phyloP scores from a whole-genome alignment of 2,888 invertebrate genomes.

The Serripes groenlandicus region DNA sequence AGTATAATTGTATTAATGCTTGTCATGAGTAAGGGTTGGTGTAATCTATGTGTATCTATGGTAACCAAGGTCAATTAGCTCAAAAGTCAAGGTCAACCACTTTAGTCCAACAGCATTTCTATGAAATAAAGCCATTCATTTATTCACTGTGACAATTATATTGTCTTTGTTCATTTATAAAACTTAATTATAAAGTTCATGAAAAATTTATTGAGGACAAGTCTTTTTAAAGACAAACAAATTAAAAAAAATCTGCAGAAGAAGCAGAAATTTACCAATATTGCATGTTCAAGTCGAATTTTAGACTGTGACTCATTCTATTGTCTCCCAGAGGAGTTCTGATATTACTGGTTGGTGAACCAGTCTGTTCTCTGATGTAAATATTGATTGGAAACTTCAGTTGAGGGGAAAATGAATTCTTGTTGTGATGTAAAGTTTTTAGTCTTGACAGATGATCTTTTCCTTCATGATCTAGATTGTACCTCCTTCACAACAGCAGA shows the following conservation, averaged over 20 bases:
- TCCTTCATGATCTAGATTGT: background rate
- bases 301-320: conserved; percentile 59
- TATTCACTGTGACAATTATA: too few relatives aligned
- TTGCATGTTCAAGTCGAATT: conserved; percentile 30
- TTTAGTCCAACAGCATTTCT: too few relatives aligned
- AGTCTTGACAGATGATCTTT: background rate
- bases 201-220: background rate
- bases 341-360: conserved; percentile 9
- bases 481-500: too few relatives aligned
- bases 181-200: too few relatives aligned
- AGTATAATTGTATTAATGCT: too few relatives aligned
- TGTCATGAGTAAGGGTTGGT: too few relatives aligned
- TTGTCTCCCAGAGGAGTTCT: conserved; percentile 31
- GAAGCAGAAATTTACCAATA: conserved; percentile 42
- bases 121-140: too few relatives aligned
- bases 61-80: too few relatives aligned
- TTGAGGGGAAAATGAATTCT: background rate
- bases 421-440: background rate
- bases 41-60: too few relatives aligned
- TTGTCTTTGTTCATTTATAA: too few relatives aligned
- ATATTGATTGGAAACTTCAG: conserved; percentile 21
- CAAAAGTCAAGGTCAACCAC: too few relatives aligned
- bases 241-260: conserved; percentile 32
- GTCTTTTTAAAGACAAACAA: background rate
- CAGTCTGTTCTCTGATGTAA: conserved; percentile 15